Percentiles rank a stretch among this genome's conserved stretches.
phyloP scores from a whole-genome alignment of 1,140 invertebrate genomes.

The Drosophila ogumai region DNA sequence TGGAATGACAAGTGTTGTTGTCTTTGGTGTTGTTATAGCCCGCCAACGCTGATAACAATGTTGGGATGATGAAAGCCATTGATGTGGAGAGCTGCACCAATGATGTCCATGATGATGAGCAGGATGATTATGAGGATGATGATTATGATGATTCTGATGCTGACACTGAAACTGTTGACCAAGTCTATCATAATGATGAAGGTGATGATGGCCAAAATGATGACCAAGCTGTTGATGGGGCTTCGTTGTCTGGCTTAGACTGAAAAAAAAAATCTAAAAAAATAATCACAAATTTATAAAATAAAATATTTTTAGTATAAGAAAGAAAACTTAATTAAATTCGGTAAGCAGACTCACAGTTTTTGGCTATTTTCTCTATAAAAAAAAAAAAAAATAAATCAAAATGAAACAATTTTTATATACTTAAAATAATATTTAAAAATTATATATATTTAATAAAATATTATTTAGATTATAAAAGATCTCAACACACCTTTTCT shows the following conservation, averaged over 20 bases:
- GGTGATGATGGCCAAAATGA: constrained; percentile 34
- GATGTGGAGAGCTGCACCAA: constrained; percentile 63
- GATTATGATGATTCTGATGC: constrained; percentile 18
- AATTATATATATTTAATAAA: too few species aligned
- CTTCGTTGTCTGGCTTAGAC: constrained; percentile 4
- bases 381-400: too few species aligned
- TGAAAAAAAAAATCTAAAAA: neutral
- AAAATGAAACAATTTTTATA: too few species aligned
- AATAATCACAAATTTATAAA: neutral
- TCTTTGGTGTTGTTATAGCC: constrained; percentile 46
- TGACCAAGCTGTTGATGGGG: constrained; percentile 39
- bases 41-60: constrained; percentile 75
- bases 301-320: neutral
- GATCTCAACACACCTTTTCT: neutral
- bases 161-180: constrained; percentile 30
- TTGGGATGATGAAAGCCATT: constrained; percentile 80
- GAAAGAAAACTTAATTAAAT: too few species aligned
- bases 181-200: constrained; percentile 5
- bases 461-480: too few species aligned
- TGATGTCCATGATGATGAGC: constrained; percentile 7
- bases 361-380: too few species aligned
- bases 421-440: too few species aligned
- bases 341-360: too few species aligned
- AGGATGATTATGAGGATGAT: constrained; percentile 9
- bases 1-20: constrained; percentile 48